phyloP scores from a whole-genome alignment of 2,888 invertebrate species.

The Bimastos eiseni region DNA sequence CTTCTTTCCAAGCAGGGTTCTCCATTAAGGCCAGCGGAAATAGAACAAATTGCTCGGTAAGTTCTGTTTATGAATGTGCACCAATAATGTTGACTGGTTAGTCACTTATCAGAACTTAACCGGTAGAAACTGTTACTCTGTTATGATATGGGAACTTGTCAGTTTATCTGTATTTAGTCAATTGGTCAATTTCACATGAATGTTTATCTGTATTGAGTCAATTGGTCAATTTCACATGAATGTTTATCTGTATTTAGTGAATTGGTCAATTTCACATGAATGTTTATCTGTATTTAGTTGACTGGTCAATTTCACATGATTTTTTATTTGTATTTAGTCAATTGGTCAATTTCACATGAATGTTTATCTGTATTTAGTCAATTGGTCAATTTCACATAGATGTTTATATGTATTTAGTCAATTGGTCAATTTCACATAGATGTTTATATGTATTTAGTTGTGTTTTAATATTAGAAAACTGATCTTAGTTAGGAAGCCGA shows the following conservation, averaged over 20 bases:
- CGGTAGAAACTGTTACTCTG: not conserved
- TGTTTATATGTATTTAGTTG: not conserved
- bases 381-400: too few relatives aligned
- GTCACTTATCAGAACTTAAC: not conserved
- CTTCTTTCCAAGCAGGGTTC: slow-evolving; percentile 78
- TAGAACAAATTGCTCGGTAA: slow-evolving; percentile 69
- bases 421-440: not conserved
- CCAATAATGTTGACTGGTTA: not conserved
- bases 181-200: too few relatives aligned
- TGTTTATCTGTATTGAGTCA: not conserved
- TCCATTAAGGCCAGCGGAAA: slow-evolving; percentile 73
- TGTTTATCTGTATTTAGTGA: not conserved
- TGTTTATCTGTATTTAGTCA: not conserved
- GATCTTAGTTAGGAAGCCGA: not conserved
- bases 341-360: too few relatives aligned
- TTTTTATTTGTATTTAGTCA: not conserved
- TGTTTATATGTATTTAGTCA: not conserved
- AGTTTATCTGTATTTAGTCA: too few relatives aligned
- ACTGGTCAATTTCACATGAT: too few relatives aligned
- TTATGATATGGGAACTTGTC: not conserved
- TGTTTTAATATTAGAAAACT: not conserved
- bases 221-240: too few relatives aligned
- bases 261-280: too few relatives aligned
- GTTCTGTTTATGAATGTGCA: slow-evolving; percentile 28
- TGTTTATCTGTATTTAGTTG: not conserved